These are phyloP conservation scores for Neopipo cinnamomea DNA, from an alignment of 2,113 vertebrate species.

Conservation along the genomic window DNA sequence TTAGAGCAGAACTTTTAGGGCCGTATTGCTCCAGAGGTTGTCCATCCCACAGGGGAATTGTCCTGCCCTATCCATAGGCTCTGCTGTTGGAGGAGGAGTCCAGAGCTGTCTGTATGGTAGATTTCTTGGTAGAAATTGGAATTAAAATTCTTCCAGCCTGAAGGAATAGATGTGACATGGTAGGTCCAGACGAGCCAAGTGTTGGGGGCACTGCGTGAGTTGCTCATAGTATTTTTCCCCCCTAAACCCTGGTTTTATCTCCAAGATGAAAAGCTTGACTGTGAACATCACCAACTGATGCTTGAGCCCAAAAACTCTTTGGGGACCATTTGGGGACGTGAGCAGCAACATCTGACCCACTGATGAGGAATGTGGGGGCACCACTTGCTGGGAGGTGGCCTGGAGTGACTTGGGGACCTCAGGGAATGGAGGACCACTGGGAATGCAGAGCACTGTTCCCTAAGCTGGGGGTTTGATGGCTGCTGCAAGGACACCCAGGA, in stretches of 20 bases:
- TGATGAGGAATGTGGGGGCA: background rate
- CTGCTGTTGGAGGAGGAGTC: background rate
- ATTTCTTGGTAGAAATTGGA: background rate
- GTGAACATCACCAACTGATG: background rate
- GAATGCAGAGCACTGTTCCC: background rate
- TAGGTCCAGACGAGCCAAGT: background rate
- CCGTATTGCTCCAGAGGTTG: background rate
- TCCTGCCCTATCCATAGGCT: background rate
- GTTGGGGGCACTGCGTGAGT: background rate
- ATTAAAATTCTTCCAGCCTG: background rate
- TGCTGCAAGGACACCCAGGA: background rate
- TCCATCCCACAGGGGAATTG: background rate
- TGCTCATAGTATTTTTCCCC: fast-evolving
- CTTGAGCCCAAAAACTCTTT: background rate
- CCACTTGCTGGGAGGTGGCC: fast-evolving
- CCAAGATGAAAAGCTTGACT: background rate
- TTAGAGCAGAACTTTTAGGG: background rate
- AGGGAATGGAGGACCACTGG: background rate
- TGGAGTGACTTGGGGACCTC: background rate
- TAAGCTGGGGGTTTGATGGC: background rate
- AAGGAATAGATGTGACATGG: background rate
- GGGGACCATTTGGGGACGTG: background rate
- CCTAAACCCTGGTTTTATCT: background rate
- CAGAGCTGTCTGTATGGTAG: background rate
- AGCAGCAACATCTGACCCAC: background rate